Percentiles rank a stretch among this genome's conserved stretches.
Evolutionary conservation across 64 coral and sea anemone species (phyloP).

Genomic region (Trachythela sp.): DNA sequence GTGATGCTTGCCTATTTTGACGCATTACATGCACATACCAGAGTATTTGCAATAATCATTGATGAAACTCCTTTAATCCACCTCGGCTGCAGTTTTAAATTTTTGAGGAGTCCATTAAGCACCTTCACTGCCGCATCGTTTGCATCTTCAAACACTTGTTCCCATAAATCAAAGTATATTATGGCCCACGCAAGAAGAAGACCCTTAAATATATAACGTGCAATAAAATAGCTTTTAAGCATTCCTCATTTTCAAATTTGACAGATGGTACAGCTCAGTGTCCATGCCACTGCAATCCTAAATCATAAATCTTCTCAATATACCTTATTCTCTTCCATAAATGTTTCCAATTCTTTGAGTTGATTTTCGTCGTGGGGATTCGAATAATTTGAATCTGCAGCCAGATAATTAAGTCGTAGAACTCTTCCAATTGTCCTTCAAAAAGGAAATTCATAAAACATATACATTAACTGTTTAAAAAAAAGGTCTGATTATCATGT

Average conservation of each 20-base stretch:
- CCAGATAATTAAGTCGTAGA: background rate
- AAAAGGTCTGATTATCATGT: too few relatives aligned
- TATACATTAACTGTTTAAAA: too few relatives aligned
- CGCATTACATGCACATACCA: background rate
- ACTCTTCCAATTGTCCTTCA: background rate
- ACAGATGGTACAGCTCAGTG: background rate
- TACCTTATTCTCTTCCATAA: constrained; percentile 30
- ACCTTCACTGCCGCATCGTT: background rate
- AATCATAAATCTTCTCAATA: background rate
- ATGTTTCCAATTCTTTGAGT: background rate
- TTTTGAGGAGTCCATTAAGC: background rate
- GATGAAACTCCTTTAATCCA: constrained; percentile 15
- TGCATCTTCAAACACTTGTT: background rate
- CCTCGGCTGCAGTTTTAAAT: background rate
- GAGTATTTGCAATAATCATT: background rate
- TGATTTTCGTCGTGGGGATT: background rate
- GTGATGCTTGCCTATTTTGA: background rate
- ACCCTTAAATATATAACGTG: too few relatives aligned
- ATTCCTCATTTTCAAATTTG: background rate
- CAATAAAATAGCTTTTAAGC: too few relatives aligned
- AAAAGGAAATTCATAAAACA: too few relatives aligned
- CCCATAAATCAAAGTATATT: background rate
- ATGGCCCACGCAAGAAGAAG: background rate
- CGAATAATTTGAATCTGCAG: background rate
- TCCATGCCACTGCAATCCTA: background rate